A percentile compares a stretch with the other conserved stretches of the same genome.
These are phyloP conservation scores for Selenia dentaria DNA, from an alignment of 2,888 invertebrate species.

Conservation along the genomic window DNA sequence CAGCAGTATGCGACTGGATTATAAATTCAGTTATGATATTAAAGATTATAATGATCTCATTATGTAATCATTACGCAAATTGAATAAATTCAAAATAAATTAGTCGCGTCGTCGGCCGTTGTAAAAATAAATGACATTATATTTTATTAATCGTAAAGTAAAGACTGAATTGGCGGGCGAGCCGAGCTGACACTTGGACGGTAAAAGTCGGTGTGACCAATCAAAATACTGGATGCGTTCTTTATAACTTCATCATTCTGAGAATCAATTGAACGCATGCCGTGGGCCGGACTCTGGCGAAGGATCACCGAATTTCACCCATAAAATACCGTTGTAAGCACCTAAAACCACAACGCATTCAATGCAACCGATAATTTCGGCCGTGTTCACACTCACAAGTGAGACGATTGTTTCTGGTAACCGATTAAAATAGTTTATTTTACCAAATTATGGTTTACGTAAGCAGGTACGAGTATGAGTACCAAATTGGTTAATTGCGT, in stretches of 20 bases:
- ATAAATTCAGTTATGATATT: no score
- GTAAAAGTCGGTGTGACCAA: constrained; percentile 43
- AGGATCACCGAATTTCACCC: constrained; percentile 47
- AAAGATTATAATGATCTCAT: constrained; percentile 12
- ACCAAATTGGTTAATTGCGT: constrained; percentile 52
- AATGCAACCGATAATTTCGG: constrained; percentile 51
- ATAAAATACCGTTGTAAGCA: constrained; percentile 64
- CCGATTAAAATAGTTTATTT: constrained; percentile 42
- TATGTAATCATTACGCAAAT: constrained; percentile 24
- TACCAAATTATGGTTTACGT: constrained; percentile 38
- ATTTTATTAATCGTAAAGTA: constrained; percentile 30
- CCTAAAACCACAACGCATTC: constrained; percentile 47
- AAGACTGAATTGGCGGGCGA: constrained; percentile 21
- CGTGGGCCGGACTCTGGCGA: constrained; percentile 50
- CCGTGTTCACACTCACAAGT: constrained; percentile 56
- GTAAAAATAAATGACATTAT: constrained; percentile 21
- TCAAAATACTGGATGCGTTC: constrained; percentile 51
- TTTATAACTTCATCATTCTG: constrained; percentile 64
- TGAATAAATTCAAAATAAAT: constrained; percentile 22
- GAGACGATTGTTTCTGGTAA: constrained; percentile 43
- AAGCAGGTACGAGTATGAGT: constrained; percentile 32
- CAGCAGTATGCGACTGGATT: no score
- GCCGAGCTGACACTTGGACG: constrained; percentile 9
- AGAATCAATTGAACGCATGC: constrained; percentile 59
- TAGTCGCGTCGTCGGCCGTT: constrained; percentile 7